Evolutionary conservation across 2,797 vertebrate species (phyloP), one percentile per base, ranked within the genome.

Genomic region (Falco novaeseelandiae): DNA sequence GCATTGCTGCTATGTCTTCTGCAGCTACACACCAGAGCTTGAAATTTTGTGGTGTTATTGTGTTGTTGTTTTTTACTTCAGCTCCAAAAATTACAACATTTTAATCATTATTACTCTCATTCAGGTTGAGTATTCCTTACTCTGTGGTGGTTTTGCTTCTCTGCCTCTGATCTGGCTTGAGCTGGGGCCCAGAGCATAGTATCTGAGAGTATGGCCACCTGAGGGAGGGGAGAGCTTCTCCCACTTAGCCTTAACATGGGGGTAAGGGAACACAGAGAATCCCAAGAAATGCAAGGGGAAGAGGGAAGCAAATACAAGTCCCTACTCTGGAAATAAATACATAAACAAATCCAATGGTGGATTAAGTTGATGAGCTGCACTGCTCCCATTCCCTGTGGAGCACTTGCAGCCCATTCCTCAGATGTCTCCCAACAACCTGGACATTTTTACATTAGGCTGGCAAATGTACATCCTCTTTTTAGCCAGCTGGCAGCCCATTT

Each of bases 211-310:
- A 18, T 59, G 13, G 6, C 17, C 1, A 0, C 38, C 25, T 49
- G 0, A 4, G 22, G 4, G 5, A n/a, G 15, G 8, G 3, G 13
- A 16, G 22, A 84, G 8, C 3, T n/a, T 66, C 40, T 70, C 44
- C 32, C 8, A 5, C 12, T 69, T 22, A 2, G 7, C 14, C 14
- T 26, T 26, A 52, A 10, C 6, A 13, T 0, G 0, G 3, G 6
- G 2, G 6, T 62, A 62, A 40, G 1, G 9, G 57, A 82, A 78
- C 1, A 2, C 0, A 1, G 21, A 58, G 21, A 51, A 51, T 38
- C 32, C 10, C 6, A 4, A 82, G 38, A 81, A 83, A 54, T 13
- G 22, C 14, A 58, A 66, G 8, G n/a, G 23, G 27, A 18, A 7
- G 6, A 48, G 7, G 42, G 25, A 91, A 77, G 5, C 32, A 34